Evolutionary conservation across 2,113 vertebrate genomes (phyloP), one percentile per base, ranked within the genome.

Genomic region (Lota lota): DNA sequence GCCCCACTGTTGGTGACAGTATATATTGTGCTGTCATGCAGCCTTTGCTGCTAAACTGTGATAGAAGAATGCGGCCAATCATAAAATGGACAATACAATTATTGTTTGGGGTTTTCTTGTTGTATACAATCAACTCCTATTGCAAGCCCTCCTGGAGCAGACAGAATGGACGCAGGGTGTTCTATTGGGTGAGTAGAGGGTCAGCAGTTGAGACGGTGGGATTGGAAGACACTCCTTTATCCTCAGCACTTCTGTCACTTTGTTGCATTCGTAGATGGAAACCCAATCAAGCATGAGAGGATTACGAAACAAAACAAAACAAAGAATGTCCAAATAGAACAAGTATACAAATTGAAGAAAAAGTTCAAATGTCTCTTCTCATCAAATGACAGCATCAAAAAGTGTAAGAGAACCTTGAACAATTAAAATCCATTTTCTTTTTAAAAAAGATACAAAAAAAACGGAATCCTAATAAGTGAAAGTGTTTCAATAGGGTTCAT

Each of bases 401-500:
- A 79, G 22, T 67, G 65, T 67, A 73, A 56, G 12, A 47, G 40
- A 47, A 47, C 40, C 40, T 47, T 47, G 40, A 87, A 80, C 79
- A 85, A 79, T 69, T 82, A 59, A 69, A 87, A 65, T 73, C 83
- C 63, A 82, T 79, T 69, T 64, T 83, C 74, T 88, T 79, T 22
- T 68, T 56, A 75, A 54, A 72, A 22, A 47, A 22, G 5, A 72
- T 19, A 47, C 4, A 22, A 22, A 22, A 81, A 87, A 77, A 80
- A 63, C 67, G 7, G 40, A 47, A 84, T 65, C 20, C 84, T 66
- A 70, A 79, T 76, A 76, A 71, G 77, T 77, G 73, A 83, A 89
- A 85, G 79, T 74, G 87, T 90, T 92, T 93, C 92, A 93, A 93
- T 93, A 93, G 92, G 92, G 92, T 93, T 93, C 92, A 93, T 93